Evolutionary conservation across 92 coral and sea anemone species (phyloP), one percentile per base, ranked within the genome.

Genomic region (Heliopora coerulea): DNA sequence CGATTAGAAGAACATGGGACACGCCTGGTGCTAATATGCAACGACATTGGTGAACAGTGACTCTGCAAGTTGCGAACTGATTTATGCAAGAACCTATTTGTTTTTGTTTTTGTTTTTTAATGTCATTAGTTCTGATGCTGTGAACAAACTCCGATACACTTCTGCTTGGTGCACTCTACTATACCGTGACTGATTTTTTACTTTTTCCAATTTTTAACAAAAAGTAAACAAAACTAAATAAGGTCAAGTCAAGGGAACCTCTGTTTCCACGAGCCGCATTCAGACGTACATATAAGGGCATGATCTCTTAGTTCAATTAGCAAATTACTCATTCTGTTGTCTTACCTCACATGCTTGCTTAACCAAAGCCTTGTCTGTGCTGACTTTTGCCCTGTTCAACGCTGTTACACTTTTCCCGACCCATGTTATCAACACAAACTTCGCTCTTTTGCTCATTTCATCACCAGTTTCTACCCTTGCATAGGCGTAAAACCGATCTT

Each of bases 351-450:
- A 35, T 52, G 83, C 83, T 21, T 74, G 62, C 73, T 95, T 95
- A 56, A 95, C 89, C 33, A 42, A 13, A 17, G 83, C 75, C 72
- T 95, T 95, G 69, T 95, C 99, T 21, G 99, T 95, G 49, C 99
- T 88, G 73, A 95, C 96, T 88, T 95, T 95, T 0, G 91, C 99
- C 77, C 86, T 95, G 63, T 90, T 78, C 49, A 95, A 52, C 9
- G 89, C 40, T n/a, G 87, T 65, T 0, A 95, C 86, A 29, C 68
- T 73, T 24, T 74, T 84, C 1, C 99, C 96, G 8, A 95, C 62
- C 99, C 99, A 95, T 19, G 99, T 89, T 58, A 95, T 81, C 49
- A 95, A 78, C 5, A 87, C 99, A 59, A 95, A 95, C 83, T 95
- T 95, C 39, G 91, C 96, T 50, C 99, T 83, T 64, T 66, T 82